Conservation (phyloP, 2,888 invertebrate genomes). For the Apotomis turbidana region DNA sequence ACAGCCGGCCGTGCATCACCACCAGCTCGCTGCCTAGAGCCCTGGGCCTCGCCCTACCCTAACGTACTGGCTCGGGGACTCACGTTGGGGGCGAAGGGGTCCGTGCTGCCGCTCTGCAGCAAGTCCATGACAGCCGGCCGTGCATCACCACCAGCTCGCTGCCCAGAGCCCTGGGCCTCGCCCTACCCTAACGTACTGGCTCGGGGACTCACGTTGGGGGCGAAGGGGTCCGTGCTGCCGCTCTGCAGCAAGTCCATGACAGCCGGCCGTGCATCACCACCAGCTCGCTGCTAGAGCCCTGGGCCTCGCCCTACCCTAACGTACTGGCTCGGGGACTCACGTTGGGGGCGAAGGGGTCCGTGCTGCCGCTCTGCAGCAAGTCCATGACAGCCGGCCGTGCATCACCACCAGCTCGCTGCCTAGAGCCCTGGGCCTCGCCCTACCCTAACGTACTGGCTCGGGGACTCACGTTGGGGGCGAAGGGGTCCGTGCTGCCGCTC, state of each 20-base stretch:
- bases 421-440: no score
- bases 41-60: no score
- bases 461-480: constrained; percentile 83
- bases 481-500: constrained; percentile 87
- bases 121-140: constrained; percentile 94
- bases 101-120: constrained; percentile 85
- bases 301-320: no score
- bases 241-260: constrained; percentile 91
- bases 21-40: constrained; percentile 89
- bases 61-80: constrained; percentile 44
- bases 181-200: background rate
- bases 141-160: constrained; percentile 95
- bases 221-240: constrained; percentile 88
- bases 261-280: constrained; percentile 94
- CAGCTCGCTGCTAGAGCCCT: constrained; percentile 85
- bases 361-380: constrained; percentile 86
- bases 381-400: constrained; percentile 94
- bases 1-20: constrained; percentile 94
- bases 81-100: constrained; percentile 88
- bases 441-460: background rate
- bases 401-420: constrained; percentile 94
- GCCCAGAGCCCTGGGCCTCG: constrained; percentile 14
- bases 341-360: constrained; percentile 89
- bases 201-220: constrained; percentile 75
- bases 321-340: constrained; percentile 52